Conservation (phyloP, 2,113 vertebrate species). For the Mobula birostris region DNA sequence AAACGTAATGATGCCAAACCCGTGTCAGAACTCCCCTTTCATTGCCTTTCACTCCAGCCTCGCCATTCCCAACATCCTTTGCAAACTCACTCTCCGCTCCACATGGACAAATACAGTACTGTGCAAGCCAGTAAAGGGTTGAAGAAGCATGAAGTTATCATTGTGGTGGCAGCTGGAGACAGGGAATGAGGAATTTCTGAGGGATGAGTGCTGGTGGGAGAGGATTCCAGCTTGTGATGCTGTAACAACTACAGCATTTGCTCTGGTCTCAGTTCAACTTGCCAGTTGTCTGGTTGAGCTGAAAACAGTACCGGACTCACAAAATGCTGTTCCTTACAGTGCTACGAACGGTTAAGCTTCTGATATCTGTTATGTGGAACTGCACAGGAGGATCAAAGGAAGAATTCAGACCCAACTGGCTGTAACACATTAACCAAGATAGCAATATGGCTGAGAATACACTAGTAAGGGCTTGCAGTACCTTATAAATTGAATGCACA, state of each 20-base stretch:
- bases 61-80: no score
- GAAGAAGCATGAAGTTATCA: not conserved
- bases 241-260: not conserved
- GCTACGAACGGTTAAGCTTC: not conserved
- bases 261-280: slow-evolving; percentile 23
- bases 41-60: not conserved
- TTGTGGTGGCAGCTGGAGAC: not conserved
- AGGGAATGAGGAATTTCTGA: not conserved
- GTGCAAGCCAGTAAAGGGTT: not conserved
- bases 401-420: not conserved
- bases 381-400: slow-evolving; percentile 25
- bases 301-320: slow-evolving; percentile 11
- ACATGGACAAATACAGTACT: not conserved
- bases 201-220: not conserved
- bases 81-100: no score
- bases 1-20: not conserved
- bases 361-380: slow-evolving; percentile 23
- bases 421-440: slow-evolving; percentile 18
- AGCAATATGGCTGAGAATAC: not conserved
- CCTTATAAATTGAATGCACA: not conserved
- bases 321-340: not conserved
- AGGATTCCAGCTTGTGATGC: not conserved
- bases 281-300: slow-evolving; percentile 7
- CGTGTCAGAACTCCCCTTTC: no score
- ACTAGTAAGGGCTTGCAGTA: not conserved